A percentile compares a stretch with the other conserved stretches of the same genome.
These are phyloP conservation scores for Thryonomys swinderianus DNA, from an alignment of 2,113 vertebrate species.

Conservation along the genomic window DNA sequence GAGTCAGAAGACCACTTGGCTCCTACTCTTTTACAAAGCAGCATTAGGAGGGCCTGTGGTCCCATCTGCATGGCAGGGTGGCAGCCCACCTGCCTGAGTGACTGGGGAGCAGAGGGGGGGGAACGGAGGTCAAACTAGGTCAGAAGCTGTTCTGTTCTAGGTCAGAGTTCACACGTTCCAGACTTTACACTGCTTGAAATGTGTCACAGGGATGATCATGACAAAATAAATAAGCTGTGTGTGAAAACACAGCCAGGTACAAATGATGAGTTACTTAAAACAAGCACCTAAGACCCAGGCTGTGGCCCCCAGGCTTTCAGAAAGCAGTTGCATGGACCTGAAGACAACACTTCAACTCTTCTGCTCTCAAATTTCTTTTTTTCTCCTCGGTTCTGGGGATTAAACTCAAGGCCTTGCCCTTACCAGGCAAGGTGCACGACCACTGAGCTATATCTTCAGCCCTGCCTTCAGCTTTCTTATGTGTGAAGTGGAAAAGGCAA, in stretches of 20 bases:
- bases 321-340: not conserved
- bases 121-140: not conserved
- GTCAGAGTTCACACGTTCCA: not conserved
- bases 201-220: not conserved
- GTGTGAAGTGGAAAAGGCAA: conserved; percentile 39
- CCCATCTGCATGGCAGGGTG: not conserved
- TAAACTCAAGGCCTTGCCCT: too few species aligned
- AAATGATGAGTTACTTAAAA: not conserved
- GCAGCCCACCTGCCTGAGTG: not conserved
- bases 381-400: too few species aligned
- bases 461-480: not conserved
- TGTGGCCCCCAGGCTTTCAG: not conserved
- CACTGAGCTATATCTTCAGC: too few species aligned
- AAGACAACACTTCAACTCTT: not conserved
- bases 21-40: not conserved
- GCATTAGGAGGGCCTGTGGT: not conserved
- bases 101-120: not conserved
- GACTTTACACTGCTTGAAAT: not conserved
- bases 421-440: too few species aligned
- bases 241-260: not conserved
- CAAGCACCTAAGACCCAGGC: not conserved
- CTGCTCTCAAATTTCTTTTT: not conserved
- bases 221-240: not conserved
- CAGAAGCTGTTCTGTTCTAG: not conserved
- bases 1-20: not conserved